Base-by-base conservation (phyloP, 2,888 invertebrate genomes). In the Ectropis crepuscularia region DNA sequence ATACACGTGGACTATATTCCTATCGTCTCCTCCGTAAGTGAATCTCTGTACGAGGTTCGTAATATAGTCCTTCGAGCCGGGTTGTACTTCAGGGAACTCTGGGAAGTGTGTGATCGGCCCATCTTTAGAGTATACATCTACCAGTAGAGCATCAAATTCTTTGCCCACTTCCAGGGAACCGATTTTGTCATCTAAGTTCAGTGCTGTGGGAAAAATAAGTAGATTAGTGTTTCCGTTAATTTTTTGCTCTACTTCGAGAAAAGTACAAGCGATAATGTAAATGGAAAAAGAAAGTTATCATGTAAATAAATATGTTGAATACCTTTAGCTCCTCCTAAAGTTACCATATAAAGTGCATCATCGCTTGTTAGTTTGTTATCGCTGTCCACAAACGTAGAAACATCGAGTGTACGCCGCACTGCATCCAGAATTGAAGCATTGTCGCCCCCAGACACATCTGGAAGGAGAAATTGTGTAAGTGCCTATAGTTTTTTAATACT, bases 381-480 rank as follows among this genome's bases (percentile, higher is more conserved):
- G 39, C 51, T 53, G 28, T 95, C 94, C 12, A 97, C 75, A 74
- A 95, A 94, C 64, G 94, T 95, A 0, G 98, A 97, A 0, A 96
- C 95, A 71, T 95, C 95, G 76, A 98, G 90, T 0, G 96, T 94
- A 7, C 95, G 92, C 61, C 96, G 93, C 86, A 98, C 95, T 1
- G 95, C 95, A 77, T 96, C 95, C 59, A 97, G 79, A 64, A 98
- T 96, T 0, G 96, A 96, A 0, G 95, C 93, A 51, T 94, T 95
- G 78, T 96, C 95, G 0, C 98, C 98, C 1, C 97, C 98, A 0
- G 98, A 93, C 7, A 98, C 95, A 89, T 98, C 98, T 97, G 81
- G 16, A 57, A 62, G 16, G 16, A 28, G 16, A 2, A 28, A 28
- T 28, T 28, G 16, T 28, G 16, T 28, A 2, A 28, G 16, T 2